A percentile compares a stretch with the other conserved stretches of the same genome.
Conservation (phyloP, 2,797 vertebrate genomes). For the Borostomias antarcticus region DNA sequence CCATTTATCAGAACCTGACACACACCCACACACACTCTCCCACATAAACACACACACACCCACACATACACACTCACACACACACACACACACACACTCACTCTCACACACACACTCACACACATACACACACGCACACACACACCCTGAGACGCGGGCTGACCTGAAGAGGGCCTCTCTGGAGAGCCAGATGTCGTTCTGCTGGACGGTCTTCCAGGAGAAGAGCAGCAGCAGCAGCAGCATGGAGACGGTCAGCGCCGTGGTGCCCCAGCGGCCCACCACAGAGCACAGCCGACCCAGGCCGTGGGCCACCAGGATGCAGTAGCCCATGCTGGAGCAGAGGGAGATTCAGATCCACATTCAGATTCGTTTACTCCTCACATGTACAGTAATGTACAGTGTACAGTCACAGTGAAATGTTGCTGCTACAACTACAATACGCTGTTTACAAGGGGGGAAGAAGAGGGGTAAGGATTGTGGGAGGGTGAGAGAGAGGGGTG, state of each 20-base stretch:
- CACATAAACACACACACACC: conserved; percentile 15
- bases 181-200: conserved; percentile 94
- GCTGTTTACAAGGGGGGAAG: too few relatives aligned
- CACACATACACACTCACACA: background rate
- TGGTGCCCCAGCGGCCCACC: conserved; percentile 80
- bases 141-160: background rate
- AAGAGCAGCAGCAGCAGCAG: conserved; percentile 88
- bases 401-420: too few relatives aligned
- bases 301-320: conserved; percentile 91
- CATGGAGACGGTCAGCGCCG: conserved; percentile 77
- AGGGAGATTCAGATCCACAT: too few relatives aligned
- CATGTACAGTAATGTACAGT: too few relatives aligned
- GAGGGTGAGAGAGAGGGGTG: too few relatives aligned
- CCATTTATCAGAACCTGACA: background rate
- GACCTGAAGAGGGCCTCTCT: conserved; percentile 95
- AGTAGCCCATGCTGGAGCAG: conserved; percentile 90
- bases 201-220: conserved; percentile 92
- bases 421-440: too few relatives aligned
- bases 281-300: conserved; percentile 81
- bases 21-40: conserved; percentile 4
- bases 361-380: too few relatives aligned
- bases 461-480: too few relatives aligned
- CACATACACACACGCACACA: background rate
- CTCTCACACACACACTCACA: conserved; percentile 1
- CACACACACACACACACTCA: conserved; percentile 17